Percentiles rank a stretch among this genome's conserved stretches.
Evolutionary conservation across 2,113 vertebrate species (phyloP).

Genomic region (Quiscalus mexicanus): DNA sequence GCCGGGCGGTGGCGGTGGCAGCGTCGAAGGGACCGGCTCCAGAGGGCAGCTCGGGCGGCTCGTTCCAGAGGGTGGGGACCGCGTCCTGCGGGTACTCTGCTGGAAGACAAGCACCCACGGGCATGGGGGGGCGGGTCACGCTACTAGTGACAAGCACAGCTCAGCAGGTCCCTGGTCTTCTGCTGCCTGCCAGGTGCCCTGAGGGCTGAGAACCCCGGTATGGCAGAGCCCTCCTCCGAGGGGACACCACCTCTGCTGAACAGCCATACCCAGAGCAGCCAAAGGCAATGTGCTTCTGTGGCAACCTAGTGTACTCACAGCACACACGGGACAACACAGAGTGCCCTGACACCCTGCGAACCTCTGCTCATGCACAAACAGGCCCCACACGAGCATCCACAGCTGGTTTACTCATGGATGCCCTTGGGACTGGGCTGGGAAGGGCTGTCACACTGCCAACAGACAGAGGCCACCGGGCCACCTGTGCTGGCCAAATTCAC

Average conservation of each 20-base stretch:
- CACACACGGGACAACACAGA: neutral
- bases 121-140: fast-evolving
- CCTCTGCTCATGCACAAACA: fast-evolving
- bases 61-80: conserved; percentile 80
- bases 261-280: neutral
- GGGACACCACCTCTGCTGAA: neutral
- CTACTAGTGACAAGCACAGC: neutral
- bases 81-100: conserved; percentile 71
- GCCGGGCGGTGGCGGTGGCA: conserved; percentile 71
- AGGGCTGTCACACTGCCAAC: neutral
- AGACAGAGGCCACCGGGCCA: neutral
- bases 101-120: conserved; percentile 6
- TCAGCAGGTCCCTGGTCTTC: neutral
- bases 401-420: neutral
- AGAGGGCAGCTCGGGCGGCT: conserved; percentile 86
- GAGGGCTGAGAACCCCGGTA: fast-evolving
- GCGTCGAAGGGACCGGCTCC: conserved; percentile 81
- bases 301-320: fast-evolving
- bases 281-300: neutral
- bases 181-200: neutral
- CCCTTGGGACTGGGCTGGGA: neutral
- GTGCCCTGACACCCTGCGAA: fast-evolving
- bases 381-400: neutral
- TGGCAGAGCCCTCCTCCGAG: neutral
- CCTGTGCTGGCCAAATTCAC: neutral